Percentiles rank a stretch among this genome's conserved stretches.
These are phyloP conservation scores for Mormoops blainvillei DNA, from an alignment of 2,113 vertebrate species.

Conservation along the genomic window DNA sequence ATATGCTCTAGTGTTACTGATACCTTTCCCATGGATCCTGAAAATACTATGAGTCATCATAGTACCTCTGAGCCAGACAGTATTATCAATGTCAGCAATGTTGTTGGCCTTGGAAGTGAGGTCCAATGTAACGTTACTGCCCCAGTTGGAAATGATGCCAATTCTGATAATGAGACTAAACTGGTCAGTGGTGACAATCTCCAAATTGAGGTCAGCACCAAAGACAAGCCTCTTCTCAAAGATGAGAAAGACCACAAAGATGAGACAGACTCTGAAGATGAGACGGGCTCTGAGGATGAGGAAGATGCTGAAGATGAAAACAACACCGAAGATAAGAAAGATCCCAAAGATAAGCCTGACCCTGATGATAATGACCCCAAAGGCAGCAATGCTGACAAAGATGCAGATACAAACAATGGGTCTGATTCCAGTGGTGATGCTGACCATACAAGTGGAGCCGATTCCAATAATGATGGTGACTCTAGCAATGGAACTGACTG, in stretches of 20 bases:
- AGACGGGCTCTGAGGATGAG: constrained; percentile 35
- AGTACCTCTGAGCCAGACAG: not conserved
- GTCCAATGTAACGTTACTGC: not conserved
- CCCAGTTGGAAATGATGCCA: not conserved
- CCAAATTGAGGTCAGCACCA: not conserved
- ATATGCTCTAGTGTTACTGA: not conserved
- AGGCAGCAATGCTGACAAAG: constrained; percentile 21
- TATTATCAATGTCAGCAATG: not conserved
- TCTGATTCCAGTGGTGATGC: not conserved
- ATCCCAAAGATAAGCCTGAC: constrained; percentile 56
- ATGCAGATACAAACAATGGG: not conserved
- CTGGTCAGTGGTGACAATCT: not conserved
- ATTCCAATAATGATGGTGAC: constrained; percentile 15
- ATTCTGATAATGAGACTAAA: not conserved
- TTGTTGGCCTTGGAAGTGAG: not conserved
- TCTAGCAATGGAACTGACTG: not conserved
- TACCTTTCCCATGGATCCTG: not conserved
- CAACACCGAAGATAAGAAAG: constrained; percentile 38
- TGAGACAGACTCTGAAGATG: constrained; percentile 31
- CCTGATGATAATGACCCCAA: constrained; percentile 39
- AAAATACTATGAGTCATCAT: not conserved
- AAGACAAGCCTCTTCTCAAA: constrained; percentile 3
- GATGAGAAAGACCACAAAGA: constrained; percentile 4
- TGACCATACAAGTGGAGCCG: not conserved
- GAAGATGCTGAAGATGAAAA: constrained; percentile 43